A percentile compares a stretch with the other conserved stretches of the same genome.
Conservation (phyloP, 2,888 invertebrate genomes). For the Anthoptus insignis region DNA sequence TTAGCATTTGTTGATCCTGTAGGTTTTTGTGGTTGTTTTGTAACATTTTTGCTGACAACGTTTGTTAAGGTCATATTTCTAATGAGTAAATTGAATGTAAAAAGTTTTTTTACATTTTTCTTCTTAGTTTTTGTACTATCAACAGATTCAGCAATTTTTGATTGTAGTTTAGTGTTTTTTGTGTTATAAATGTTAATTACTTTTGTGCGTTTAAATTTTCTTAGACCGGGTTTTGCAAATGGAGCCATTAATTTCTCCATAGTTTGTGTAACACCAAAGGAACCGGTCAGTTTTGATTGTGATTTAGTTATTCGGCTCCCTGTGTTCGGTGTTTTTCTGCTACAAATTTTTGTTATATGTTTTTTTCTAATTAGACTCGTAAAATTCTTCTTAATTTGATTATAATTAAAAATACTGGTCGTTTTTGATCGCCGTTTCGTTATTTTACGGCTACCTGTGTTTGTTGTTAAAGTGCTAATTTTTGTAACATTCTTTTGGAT, state of each 20-base stretch:
- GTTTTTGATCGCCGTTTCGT: neutral
- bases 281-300: neutral
- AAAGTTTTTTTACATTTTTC: too few relatives aligned
- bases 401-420: neutral
- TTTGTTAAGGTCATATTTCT: too few relatives aligned
- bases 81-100: too few relatives aligned
- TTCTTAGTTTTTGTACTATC: too few relatives aligned
- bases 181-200: neutral
- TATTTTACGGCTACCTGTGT: neutral
- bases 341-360: neutral
- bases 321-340: neutral
- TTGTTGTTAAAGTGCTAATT: neutral
- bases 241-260: neutral
- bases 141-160: neutral
- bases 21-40: too few relatives aligned
- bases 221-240: neutral
- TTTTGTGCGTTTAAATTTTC: neutral
- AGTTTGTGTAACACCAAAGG: neutral
- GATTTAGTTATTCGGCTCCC: neutral
- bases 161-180: neutral
- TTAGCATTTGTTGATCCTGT: too few relatives aligned
- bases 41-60: too few relatives aligned
- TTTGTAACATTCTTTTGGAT: constrained; percentile 4
- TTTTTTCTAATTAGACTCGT: neutral
- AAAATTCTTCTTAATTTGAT: neutral